Evolutionary conservation across 2,888 invertebrate genomes (phyloP).

Genomic region (Amphiduros pacificus): DNA sequence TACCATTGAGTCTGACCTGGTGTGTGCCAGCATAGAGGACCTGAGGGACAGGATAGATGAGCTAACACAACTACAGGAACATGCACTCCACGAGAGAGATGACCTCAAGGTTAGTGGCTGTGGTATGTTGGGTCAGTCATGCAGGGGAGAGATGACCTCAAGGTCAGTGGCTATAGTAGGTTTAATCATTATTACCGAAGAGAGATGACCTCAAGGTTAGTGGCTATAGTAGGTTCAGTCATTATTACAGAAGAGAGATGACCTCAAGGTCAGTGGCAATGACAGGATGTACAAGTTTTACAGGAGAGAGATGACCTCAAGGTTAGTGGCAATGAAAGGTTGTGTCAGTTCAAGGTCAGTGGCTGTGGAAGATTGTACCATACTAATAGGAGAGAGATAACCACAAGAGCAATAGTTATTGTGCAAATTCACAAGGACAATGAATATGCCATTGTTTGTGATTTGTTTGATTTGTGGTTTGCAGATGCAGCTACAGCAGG

Average conservation of each 20-base stretch:
- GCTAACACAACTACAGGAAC: conserved; percentile 18
- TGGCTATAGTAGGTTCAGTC: neutral
- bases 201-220: conserved; percentile 23
- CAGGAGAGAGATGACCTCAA: too few species aligned
- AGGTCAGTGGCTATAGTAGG: conserved; percentile 15
- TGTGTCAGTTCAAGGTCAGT: too few species aligned
- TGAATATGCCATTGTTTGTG: too few species aligned
- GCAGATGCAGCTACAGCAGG: conserved; percentile 7
- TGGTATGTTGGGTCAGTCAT: too few species aligned
- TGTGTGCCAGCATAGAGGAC: conserved; percentile 20
- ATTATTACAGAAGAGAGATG: conserved; percentile 19
- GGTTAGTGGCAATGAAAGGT: too few species aligned
- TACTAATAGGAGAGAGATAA: too few species aligned
- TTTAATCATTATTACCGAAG: too few species aligned
- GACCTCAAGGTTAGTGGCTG: conserved; percentile 19
- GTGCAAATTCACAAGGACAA: too few species aligned
- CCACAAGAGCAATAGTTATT: too few species aligned
- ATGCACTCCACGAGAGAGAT: conserved; percentile 19
- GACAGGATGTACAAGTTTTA: too few species aligned
- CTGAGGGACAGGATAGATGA: conserved; percentile 21
- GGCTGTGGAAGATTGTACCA: too few species aligned
- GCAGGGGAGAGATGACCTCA: conserved; percentile 18
- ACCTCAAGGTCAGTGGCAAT: conserved; percentile 19
- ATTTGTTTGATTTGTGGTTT: too few species aligned
- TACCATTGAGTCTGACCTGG: conserved; percentile 17